Base-by-base conservation (phyloP, 1,140 invertebrate genomes). In the Contarinia nasturtii region DNA sequence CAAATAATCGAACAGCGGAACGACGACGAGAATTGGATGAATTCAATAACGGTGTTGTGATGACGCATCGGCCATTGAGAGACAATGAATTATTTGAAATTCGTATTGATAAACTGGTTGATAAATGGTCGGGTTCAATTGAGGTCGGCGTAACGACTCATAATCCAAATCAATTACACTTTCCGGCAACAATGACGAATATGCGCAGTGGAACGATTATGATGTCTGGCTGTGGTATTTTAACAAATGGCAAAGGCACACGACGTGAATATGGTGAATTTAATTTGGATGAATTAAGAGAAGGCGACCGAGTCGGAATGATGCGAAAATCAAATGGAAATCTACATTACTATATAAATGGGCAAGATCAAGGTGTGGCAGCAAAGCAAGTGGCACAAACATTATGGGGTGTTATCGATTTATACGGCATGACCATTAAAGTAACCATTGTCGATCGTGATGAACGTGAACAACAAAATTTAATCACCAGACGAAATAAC, bases 151-250 rank as follows among this genome's bases (percentile, higher is more conserved):
- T 95, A 10, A 95, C 90, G 0, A 89, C 86, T 33, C 91, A 95
- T 57, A 89, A 90, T 68, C 90, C 92, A 18, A 76, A 77, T 3
- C 76, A 77, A 0, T 69, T 97, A 48, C 81, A 92, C 42, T 94
- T 94, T 66, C 92, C 91, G 20, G 87, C 88, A 1, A 97, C 92
- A 12, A 94, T 97, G 90, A 97, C 91, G 1, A 94, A 95, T 64
- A 86, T 96, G 80, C 74, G 88, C 48, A 85, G 83, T 14, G 90
- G 91, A 1, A 94, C 90, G 2, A 90, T 90, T 3, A 94, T 96
- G 86, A 94, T 96, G 89, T 93, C 88, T 34, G 90, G 91, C 1
- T 90, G 86, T 68, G 90, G 90, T 36, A 93, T 96, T 53, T 66
- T 94, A 3, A 85, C 88, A 7, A 94, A 94, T 66, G 90, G 90